A percentile compares a stretch with the other conserved stretches of the same genome.
Evolutionary conservation across 2,797 vertebrate genomes (phyloP).

Genomic region (Ficedula albicollis): DNA sequence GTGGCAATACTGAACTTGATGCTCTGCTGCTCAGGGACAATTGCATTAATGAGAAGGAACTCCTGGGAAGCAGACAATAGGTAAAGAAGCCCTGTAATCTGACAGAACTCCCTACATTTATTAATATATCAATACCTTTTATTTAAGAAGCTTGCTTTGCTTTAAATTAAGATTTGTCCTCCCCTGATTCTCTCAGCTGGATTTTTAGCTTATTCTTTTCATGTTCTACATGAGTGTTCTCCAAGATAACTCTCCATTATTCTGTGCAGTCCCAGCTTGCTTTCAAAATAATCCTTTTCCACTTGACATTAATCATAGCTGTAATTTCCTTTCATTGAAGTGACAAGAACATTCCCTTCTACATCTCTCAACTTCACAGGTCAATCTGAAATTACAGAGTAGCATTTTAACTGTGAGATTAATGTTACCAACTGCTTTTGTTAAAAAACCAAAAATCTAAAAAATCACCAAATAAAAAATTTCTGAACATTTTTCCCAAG

Average conservation of each 20-base stretch:
- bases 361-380: background rate
- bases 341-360: background rate
- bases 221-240: conserved; percentile 61
- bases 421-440: background rate
- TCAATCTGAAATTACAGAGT: background rate
- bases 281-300: conserved; percentile 78
- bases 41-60: background rate
- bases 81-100: background rate
- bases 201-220: conserved; percentile 70
- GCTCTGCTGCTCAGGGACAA: background rate
- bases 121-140: background rate
- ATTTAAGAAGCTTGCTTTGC: conserved; percentile 68
- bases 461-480: background rate
- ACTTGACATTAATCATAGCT: conserved; percentile 66
- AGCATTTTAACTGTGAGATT: background rate
- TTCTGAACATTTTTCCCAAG: background rate
- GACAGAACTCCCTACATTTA: background rate
- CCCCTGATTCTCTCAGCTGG: conserved; percentile 67
- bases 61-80: background rate
- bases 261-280: conserved; percentile 77
- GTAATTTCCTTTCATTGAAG: conserved; percentile 68
- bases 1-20: background rate
- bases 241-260: conserved; percentile 59
- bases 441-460: accelerated
- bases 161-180: conserved; percentile 73